phyloP scores from a whole-genome alignment of 2,113 vertebrate species.

The Lampris incognitus region DNA sequence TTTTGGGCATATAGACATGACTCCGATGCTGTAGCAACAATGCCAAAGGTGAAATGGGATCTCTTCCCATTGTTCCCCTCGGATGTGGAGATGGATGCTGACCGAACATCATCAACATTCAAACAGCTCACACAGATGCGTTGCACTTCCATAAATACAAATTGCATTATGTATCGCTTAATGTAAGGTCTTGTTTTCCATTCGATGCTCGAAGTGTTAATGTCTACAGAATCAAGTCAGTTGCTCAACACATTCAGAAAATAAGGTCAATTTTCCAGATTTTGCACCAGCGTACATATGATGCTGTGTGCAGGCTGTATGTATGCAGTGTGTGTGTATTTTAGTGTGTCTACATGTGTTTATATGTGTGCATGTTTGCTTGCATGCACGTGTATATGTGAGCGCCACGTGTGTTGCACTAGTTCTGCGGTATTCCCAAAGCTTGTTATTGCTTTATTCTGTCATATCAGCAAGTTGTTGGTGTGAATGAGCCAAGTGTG shows the following conservation, averaged over 20 bases:
- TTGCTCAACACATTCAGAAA: slow-evolving; percentile 26
- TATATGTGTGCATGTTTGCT: neutral
- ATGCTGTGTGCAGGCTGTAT: neutral
- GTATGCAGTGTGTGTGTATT: slow-evolving; percentile 8
- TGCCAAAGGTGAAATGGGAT: slow-evolving; percentile 64
- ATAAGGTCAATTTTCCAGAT: slow-evolving; percentile 43
- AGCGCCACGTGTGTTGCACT: slow-evolving; percentile 10
- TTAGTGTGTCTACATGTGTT: neutral
- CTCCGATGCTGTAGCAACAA: slow-evolving; percentile 41
- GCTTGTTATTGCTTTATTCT: neutral
- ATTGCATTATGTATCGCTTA: slow-evolving; percentile 52
- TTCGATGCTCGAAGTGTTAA: slow-evolving; percentile 43
- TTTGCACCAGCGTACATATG: neutral
- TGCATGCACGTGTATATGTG: neutral
- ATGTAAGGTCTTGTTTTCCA: slow-evolving; percentile 55
- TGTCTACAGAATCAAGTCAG: slow-evolving; percentile 56
- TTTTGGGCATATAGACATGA: slow-evolving; percentile 51
- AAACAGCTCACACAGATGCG: slow-evolving; percentile 39
- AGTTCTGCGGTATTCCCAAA: slow-evolving; percentile 28
- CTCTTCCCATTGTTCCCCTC: slow-evolving; percentile 5
- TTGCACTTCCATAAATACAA: slow-evolving; percentile 64
- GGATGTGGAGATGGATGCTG: slow-evolving; percentile 57
- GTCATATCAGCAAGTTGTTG: slow-evolving; percentile 15
- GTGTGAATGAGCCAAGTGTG: slow-evolving; percentile 27
- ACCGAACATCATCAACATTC: slow-evolving; percentile 62